These are phyloP conservation scores for Dromius quadrimaculatus DNA, from an alignment of 2,888 invertebrate genomes.

Conservation along the genomic window DNA sequence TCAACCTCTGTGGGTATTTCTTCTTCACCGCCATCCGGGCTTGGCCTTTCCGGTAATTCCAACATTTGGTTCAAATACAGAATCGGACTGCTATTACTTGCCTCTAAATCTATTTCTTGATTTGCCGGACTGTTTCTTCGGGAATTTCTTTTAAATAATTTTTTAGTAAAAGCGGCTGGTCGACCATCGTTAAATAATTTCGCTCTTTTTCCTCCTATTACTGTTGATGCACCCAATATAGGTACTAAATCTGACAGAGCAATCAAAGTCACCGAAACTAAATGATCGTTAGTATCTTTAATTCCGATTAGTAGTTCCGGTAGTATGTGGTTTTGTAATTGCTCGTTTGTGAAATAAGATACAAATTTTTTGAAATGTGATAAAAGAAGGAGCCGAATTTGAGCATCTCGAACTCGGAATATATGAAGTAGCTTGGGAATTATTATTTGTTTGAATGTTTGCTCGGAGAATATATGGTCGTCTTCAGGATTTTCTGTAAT, in stretches of 20 bases:
- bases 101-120: slow-evolving; percentile 15
- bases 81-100: slow-evolving; percentile 48
- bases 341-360: slow-evolving; percentile 79
- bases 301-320: slow-evolving; percentile 92
- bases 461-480: slow-evolving; percentile 75
- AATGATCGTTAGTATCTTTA: slow-evolving; percentile 85
- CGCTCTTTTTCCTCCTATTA: slow-evolving; percentile 85
- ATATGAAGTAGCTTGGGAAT: slow-evolving; percentile 83
- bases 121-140: slow-evolving; percentile 33
- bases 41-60: slow-evolving; percentile 78
- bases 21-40: slow-evolving; percentile 88
- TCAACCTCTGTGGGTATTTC: slow-evolving; percentile 67
- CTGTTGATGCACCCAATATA: slow-evolving; percentile 84
- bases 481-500: slow-evolving; percentile 61
- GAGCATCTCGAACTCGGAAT: slow-evolving; percentile 87
- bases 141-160: slow-evolving; percentile 21
- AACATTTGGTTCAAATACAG: slow-evolving; percentile 64
- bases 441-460: slow-evolving; percentile 79
- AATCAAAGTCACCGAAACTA: slow-evolving; percentile 85
- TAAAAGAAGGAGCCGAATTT: slow-evolving; percentile 83
- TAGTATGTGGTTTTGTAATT: slow-evolving; percentile 81
- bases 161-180: slow-evolving; percentile 66
- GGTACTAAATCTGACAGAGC: slow-evolving; percentile 88
- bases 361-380: slow-evolving; percentile 83
- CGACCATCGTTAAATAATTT: slow-evolving; percentile 89